Evolutionary conservation across 2,113 vertebrate species (phyloP).

Genomic region (Bothrops jararaca): DNA sequence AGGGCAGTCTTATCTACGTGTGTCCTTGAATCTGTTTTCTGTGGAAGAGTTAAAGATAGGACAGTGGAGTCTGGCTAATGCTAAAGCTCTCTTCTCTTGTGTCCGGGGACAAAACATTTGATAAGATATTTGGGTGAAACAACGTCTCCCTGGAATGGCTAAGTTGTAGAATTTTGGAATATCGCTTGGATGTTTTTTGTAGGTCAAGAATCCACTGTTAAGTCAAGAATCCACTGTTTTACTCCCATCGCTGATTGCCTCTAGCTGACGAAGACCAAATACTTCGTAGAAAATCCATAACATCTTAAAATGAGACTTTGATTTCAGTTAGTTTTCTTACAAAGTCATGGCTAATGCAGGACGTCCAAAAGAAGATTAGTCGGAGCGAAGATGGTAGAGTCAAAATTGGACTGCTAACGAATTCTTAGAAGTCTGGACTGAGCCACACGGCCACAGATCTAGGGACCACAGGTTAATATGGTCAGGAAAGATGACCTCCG

Average conservation of each 20-base stretch:
- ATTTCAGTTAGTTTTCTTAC: not conserved
- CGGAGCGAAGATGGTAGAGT: not conserved
- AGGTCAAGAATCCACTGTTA: not conserved
- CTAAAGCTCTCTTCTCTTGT: too few species aligned
- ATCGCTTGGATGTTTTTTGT: not conserved
- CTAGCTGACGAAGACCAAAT: not conserved
- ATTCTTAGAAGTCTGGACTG: not conserved
- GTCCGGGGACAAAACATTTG: not conserved
- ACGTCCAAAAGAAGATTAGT: not conserved
- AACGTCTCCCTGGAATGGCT: not conserved
- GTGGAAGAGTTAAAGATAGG: too few species aligned
- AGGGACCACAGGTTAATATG: not conserved
- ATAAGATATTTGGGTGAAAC: not conserved
- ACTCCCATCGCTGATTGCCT: not conserved
- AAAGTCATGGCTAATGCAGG: not conserved
- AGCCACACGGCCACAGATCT: not conserved
- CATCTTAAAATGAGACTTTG: not conserved
- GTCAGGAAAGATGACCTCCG: not conserved
- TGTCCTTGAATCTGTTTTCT: too few species aligned
- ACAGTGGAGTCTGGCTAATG: too few species aligned
- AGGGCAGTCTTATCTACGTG: too few species aligned
- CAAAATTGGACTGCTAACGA: not conserved
- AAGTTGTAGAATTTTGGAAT: not conserved
- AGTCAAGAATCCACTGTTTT: not conserved
- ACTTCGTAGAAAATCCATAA: not conserved